These are phyloP conservation scores for Philhelius pedissequus DNA, from an alignment of 2,888 invertebrate genomes.

Conservation along the genomic window DNA sequence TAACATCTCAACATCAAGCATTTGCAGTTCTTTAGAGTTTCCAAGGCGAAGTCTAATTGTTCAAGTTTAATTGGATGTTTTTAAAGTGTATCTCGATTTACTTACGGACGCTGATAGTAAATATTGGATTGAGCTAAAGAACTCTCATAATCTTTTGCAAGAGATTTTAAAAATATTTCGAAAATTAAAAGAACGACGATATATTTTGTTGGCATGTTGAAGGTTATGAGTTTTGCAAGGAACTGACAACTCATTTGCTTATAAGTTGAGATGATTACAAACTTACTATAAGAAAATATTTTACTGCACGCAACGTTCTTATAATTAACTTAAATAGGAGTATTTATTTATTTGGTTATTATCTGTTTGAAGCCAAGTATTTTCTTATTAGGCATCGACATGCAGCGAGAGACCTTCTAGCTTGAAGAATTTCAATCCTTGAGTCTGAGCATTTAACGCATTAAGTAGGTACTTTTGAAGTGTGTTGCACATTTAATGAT, in stretches of 20 bases:
- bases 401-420: too few species aligned
- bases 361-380: too few species aligned
- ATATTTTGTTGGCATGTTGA: constrained; percentile 20
- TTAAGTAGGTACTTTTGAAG: too few species aligned
- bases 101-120: constrained; percentile 72
- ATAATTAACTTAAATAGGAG: not conserved
- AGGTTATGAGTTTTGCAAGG: not conserved
- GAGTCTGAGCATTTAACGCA: too few species aligned
- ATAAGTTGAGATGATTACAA: not conserved
- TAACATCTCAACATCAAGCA: constrained; percentile 28
- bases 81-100: not conserved
- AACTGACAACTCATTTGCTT: constrained; percentile 3
- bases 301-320: not conserved
- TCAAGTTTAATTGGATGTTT: constrained; percentile 11
- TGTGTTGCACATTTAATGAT: too few species aligned
- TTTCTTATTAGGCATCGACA: too few species aligned
- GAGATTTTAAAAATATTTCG: not conserved
- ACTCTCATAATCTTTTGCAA: constrained; percentile 5
- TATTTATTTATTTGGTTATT: too few species aligned
- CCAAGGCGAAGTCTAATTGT: constrained; percentile 65
- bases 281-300: not conserved
- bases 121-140: constrained; percentile 70
- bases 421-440: too few species aligned
- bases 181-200: not conserved
- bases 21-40: constrained; percentile 68